Evolutionary conservation across 2,797 vertebrate genomes (phyloP).

Genomic region (Mallotus villosus): DNA sequence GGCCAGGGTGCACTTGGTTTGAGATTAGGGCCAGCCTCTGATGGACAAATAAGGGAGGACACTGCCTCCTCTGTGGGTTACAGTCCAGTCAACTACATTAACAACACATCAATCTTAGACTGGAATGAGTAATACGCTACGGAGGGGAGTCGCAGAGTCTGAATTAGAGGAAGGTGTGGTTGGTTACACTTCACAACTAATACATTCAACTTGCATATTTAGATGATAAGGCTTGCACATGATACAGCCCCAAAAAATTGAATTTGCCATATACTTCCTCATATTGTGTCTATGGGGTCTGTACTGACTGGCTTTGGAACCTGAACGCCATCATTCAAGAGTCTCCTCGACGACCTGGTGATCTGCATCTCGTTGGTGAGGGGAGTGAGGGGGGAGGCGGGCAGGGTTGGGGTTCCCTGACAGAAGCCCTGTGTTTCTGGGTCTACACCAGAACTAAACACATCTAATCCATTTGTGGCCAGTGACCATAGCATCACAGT

Average conservation of each 20-base stretch:
- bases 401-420: background rate
- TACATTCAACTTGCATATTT: background rate
- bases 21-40: constrained; percentile 22
- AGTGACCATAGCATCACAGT: background rate
- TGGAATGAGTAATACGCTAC: background rate
- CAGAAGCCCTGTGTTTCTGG: background rate
- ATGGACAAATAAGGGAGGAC: constrained; percentile 51
- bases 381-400: background rate
- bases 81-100: background rate
- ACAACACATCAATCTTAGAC: background rate
- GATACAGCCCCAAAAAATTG: background rate
- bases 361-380: background rate
- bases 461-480: background rate
- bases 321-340: background rate
- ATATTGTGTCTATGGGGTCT: background rate
- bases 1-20: constrained; percentile 32
- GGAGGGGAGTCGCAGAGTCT: background rate
- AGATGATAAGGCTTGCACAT: background rate
- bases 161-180: background rate
- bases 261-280: too few species aligned
- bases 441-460: background rate
- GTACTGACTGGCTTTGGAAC: too few species aligned
- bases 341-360: background rate
- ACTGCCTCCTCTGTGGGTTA: constrained; percentile 26
- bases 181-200: background rate